phyloP scores from a whole-genome alignment of 2,888 invertebrate genomes.

The Steinernema carpocapsae region DNA sequence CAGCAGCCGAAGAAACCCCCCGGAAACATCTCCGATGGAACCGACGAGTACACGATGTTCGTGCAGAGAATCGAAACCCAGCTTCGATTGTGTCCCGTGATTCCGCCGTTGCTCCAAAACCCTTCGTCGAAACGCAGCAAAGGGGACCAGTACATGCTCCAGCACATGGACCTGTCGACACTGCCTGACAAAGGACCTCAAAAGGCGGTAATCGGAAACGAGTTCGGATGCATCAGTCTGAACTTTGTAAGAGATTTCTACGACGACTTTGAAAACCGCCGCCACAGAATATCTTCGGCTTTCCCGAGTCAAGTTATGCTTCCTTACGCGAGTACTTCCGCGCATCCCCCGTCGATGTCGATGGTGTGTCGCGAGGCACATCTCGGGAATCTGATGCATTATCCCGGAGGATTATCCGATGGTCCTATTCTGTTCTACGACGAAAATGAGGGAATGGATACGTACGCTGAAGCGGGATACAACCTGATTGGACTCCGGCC shows the following conservation, averaged over 20 bases:
- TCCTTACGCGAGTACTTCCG: background rate
- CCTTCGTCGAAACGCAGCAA: conserved; percentile 19
- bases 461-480: background rate
- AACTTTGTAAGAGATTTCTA: conserved; percentile 53
- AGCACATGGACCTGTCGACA: conserved; percentile 9
- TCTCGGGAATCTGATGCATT: conserved; percentile 37
- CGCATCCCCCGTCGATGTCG: conserved; percentile 42
- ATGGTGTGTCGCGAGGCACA: conserved; percentile 42
- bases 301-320: background rate
- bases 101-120: conserved; percentile 41
- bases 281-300: background rate
- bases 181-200: conserved; percentile 13
- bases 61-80: conserved; percentile 51
- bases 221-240: conserved; percentile 50
- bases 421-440: background rate
- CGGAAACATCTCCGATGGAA: conserved; percentile 34
- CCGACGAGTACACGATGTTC: conserved; percentile 44
- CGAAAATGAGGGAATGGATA: background rate
- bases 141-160: conserved; percentile 26
- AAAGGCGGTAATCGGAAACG: conserved; percentile 45
- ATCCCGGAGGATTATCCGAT: background rate
- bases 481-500: conserved; percentile 12
- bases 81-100: conserved; percentile 42
- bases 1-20: conserved; percentile 53
- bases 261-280: conserved; percentile 43